Evolutionary conservation across 1,140 invertebrate genomes (phyloP).

Genomic region (Drosophila arizonae): DNA sequence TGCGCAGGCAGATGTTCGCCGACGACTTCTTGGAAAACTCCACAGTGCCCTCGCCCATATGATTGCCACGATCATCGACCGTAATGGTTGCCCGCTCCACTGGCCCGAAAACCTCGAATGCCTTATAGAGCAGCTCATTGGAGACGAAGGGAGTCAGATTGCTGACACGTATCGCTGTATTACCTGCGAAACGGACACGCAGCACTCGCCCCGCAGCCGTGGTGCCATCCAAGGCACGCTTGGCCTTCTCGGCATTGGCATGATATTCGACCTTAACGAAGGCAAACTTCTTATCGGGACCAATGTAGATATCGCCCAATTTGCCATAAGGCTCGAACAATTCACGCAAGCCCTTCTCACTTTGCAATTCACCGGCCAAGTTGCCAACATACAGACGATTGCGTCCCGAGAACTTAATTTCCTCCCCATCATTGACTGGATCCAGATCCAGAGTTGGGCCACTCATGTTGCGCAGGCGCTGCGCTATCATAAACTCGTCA

Average conservation of each 20-base stretch:
- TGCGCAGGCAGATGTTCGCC: conserved; percentile 91
- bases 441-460: conserved; percentile 95
- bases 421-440: conserved; percentile 92
- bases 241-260: conserved; percentile 97
- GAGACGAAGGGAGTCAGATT: conserved; percentile 96
- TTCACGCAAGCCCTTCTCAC: conserved; percentile 94
- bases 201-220: conserved; percentile 92
- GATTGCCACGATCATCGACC: conserved; percentile 97
- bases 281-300: conserved; percentile 97
- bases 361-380: conserved; percentile 98
- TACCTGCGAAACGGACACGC: conserved; percentile 97
- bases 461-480: conserved; percentile 88
- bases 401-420: conserved; percentile 98
- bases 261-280: conserved; percentile 98
- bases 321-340: conserved; percentile 94
- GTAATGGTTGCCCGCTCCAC: conserved; percentile 96
- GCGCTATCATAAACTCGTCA: conserved; percentile 87
- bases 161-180: conserved; percentile 94
- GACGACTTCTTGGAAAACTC: conserved; percentile 97
- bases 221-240: conserved; percentile 95
- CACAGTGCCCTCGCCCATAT: conserved; percentile 96
- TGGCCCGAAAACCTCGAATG: conserved; percentile 97
- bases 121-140: conserved; percentile 96
- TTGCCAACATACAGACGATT: conserved; percentile 98
- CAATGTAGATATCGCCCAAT: conserved; percentile 95